Conservation (phyloP, 2,113 vertebrate genomes). For the Microtus richardsoni region DNA sequence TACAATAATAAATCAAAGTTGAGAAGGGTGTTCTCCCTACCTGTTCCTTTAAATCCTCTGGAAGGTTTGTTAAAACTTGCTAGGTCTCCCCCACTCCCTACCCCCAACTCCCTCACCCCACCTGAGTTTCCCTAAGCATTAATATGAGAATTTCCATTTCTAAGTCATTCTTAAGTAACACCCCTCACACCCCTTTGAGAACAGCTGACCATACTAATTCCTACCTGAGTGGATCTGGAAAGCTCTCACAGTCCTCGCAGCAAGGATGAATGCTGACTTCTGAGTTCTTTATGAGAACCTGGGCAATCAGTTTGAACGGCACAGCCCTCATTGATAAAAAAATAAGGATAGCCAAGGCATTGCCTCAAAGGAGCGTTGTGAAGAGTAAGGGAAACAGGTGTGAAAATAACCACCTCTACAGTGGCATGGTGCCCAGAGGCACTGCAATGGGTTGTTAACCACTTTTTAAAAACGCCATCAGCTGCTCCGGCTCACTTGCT, state of each 20-base stretch:
- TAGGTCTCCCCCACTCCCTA: background rate
- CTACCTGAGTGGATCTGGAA: constrained; percentile 13
- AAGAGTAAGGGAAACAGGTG: background rate
- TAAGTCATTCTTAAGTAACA: background rate
- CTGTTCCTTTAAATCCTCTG: background rate
- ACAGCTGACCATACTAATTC: background rate
- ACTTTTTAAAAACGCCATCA: background rate
- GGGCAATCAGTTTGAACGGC: background rate
- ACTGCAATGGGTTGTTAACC: background rate
- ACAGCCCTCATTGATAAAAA: constrained; percentile 2
- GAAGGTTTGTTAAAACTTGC: constrained; percentile 41
- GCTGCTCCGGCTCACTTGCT: constrained; percentile 9
- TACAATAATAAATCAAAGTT: constrained; percentile 17
- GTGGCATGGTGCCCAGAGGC: background rate
- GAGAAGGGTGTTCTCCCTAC: background rate
- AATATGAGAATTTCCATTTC: constrained; percentile 41
- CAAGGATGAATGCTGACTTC: background rate
- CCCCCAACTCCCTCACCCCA: too few relatives aligned
- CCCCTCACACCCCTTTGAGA: background rate
- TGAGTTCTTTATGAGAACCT: background rate
- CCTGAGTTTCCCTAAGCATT: background rate
- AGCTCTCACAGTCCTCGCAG: background rate
- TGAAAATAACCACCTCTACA: background rate
- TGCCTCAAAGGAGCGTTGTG: background rate
- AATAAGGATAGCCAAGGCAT: background rate